phyloP scores from a whole-genome alignment of 2,888 invertebrate species.

The Caenorhabditis sp. region DNA sequence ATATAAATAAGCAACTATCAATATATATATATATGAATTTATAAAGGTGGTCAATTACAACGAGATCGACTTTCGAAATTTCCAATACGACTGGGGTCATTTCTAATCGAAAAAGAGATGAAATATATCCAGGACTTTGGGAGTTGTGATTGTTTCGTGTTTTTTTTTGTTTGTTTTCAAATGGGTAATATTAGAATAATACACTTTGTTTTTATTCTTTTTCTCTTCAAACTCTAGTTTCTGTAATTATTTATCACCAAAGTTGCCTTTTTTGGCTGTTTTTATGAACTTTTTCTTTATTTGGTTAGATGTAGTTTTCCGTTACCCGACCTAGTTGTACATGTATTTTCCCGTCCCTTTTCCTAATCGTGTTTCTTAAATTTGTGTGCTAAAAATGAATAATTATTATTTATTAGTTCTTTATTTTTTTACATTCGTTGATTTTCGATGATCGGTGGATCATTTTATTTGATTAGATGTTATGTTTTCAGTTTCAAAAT shows the following conservation, averaged over 20 bases:
- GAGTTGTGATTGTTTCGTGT: background rate
- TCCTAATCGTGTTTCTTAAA: background rate
- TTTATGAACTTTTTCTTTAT: too few species aligned
- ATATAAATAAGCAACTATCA: background rate
- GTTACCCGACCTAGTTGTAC: background rate
- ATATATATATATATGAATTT: too few species aligned
- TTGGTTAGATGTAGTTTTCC: background rate
- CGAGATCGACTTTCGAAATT: slow-evolving; percentile 66
- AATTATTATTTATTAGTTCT: background rate
- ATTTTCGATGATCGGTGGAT: background rate
- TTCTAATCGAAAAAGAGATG: too few species aligned
- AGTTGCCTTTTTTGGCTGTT: too few species aligned
- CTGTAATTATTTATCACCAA: background rate
- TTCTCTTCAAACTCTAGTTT: background rate
- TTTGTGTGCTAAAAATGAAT: background rate
- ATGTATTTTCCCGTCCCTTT: background rate
- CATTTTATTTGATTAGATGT: background rate
- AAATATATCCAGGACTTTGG: too few species aligned
- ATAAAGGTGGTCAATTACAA: slow-evolving; percentile 65
- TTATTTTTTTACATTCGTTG: background rate
- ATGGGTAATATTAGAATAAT: background rate
- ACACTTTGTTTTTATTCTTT: background rate
- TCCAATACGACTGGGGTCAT: slow-evolving; percentile 66
- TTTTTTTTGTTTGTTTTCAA: background rate
- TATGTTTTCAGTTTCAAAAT: too few species aligned